Conservation (phyloP, 2,888 invertebrate species). For the Meganola albula region DNA sequence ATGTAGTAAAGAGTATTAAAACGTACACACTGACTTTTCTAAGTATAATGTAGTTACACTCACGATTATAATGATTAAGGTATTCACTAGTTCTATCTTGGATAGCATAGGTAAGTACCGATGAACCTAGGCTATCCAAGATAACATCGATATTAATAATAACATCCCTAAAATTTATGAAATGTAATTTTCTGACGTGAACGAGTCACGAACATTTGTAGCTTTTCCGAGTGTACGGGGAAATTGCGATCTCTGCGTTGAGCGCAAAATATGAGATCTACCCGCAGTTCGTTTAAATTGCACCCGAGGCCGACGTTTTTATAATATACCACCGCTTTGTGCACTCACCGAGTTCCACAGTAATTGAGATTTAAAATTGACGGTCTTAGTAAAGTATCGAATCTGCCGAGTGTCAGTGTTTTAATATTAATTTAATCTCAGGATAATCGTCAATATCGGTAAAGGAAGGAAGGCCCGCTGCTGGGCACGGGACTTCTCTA, state of each 20-base stretch:
- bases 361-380: slow-evolving; percentile 29
- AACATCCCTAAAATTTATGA: slow-evolving; percentile 66
- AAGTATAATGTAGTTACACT: too few species aligned
- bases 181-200: slow-evolving; percentile 75
- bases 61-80: too few species aligned
- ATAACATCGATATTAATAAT: slow-evolving; percentile 21
- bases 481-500: too few species aligned
- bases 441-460: too few species aligned
- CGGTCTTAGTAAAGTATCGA: too few species aligned
- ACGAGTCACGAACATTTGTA: slow-evolving; percentile 72
- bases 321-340: slow-evolving; percentile 54
- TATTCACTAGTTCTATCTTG: too few species aligned
- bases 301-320: slow-evolving; percentile 41
- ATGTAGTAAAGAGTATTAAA: too few species aligned
- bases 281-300: slow-evolving; percentile 68
- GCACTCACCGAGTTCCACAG: slow-evolving; percentile 11
- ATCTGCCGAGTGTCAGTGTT: too few species aligned
- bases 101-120: too few species aligned
- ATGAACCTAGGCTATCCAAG: slow-evolving; percentile 11
- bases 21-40: too few species aligned
- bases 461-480: too few species aligned
- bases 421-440: too few species aligned
- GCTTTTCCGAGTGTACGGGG: slow-evolving; percentile 72
- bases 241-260: slow-evolving; percentile 68
- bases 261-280: slow-evolving; percentile 67